These are phyloP conservation scores for Mastacembelus armatus DNA, from an alignment of 2,797 vertebrate genomes.

Conservation along the genomic window DNA sequence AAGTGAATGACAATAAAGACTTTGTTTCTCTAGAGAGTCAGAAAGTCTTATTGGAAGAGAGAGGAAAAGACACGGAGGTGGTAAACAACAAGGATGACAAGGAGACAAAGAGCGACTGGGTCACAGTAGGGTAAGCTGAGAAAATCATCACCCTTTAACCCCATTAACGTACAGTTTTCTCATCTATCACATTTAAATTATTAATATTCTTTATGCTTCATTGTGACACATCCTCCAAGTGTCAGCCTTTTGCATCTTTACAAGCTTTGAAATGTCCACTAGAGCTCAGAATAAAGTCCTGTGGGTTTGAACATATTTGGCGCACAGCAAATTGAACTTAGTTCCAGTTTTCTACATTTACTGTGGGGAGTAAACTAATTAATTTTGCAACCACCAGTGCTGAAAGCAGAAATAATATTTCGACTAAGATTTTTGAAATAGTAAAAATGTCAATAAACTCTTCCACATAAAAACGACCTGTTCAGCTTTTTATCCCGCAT, in stretches of 20 bases:
- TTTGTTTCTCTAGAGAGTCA: constrained; percentile 2
- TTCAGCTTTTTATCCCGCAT: neutral
- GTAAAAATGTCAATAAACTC: neutral
- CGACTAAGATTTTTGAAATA: neutral
- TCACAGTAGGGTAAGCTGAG: constrained; percentile 61
- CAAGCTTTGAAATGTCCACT: neutral
- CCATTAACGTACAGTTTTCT: neutral
- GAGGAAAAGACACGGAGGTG: neutral
- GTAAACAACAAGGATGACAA: constrained; percentile 9
- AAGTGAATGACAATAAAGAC: constrained; percentile 11
- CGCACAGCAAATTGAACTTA: neutral
- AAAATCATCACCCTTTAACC: neutral
- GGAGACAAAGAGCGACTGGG: constrained; percentile 39
- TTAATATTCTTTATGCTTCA: neutral
- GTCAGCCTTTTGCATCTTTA: neutral
- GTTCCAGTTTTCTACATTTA: neutral
- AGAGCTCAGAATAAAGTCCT: neutral
- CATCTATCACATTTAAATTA: neutral
- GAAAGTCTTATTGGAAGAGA: constrained; percentile 7
- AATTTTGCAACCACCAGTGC: neutral
- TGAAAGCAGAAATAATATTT: neutral
- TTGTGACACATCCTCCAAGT: neutral
- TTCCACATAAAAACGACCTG: neutral
- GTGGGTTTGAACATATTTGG: neutral
- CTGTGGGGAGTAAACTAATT: neutral